phyloP scores from a whole-genome alignment of 2,888 invertebrate genomes.

The Unio pictorum region DNA sequence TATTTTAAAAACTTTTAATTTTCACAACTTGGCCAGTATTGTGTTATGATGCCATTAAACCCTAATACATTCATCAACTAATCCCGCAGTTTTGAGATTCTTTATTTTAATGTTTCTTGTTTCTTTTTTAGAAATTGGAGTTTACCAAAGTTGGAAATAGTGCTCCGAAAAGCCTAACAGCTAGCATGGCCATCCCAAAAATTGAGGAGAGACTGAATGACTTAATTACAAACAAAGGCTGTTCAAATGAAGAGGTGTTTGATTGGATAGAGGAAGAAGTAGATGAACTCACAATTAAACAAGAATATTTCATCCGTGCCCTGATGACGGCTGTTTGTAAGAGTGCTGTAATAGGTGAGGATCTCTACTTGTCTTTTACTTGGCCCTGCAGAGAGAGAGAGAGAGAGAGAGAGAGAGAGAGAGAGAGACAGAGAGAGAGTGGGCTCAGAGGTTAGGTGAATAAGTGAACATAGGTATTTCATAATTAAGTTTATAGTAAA shows the following conservation, averaged over 20 bases:
- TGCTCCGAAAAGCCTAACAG: slow-evolving; percentile 45
- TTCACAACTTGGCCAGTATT: no score
- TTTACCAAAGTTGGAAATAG: slow-evolving; percentile 56
- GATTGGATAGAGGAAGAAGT: slow-evolving; percentile 82
- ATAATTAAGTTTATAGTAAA: no score
- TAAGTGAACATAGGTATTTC: no score
- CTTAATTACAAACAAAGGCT: slow-evolving; percentile 41
- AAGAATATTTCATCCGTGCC: slow-evolving; percentile 82
- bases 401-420: no score
- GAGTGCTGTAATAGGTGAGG: slow-evolving; percentile 77
- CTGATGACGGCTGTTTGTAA: slow-evolving; percentile 83
- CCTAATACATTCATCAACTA: no score
- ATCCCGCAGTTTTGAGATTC: not conserved
- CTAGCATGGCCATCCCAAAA: slow-evolving; percentile 47
- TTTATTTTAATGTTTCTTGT: not conserved
- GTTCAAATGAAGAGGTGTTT: slow-evolving; percentile 71
- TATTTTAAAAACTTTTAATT: no score
- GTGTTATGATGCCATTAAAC: no score
- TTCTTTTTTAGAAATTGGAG: slow-evolving; percentile 58
- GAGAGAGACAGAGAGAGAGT: no score
- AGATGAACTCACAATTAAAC: slow-evolving; percentile 75
- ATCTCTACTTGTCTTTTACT: no score
- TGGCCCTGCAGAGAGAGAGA: no score
- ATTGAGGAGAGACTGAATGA: slow-evolving; percentile 50
- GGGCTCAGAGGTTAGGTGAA: no score